These are phyloP conservation scores for Ips typographus DNA, from an alignment of 1,140 invertebrate species.

Conservation along the genomic window DNA sequence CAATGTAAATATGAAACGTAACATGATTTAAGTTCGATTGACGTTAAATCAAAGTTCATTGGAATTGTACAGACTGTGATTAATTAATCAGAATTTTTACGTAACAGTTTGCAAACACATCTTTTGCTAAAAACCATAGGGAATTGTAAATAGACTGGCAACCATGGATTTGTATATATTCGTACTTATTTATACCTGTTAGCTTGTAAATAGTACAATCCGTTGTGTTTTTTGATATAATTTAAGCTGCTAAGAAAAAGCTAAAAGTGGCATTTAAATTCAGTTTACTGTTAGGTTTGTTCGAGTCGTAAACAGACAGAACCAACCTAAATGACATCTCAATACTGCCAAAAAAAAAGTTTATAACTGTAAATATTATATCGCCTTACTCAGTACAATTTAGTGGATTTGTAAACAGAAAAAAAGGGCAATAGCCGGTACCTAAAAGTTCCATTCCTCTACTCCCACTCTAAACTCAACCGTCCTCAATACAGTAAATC, in stretches of 20 bases:
- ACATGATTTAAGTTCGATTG: too few species aligned
- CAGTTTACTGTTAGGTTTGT: conserved; percentile 1
- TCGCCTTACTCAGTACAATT: conserved; percentile 18
- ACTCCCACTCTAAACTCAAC: neutral
- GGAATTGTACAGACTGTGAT: too few species aligned
- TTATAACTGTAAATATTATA: conserved; percentile 19
- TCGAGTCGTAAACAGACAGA: neutral
- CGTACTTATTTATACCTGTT: neutral
- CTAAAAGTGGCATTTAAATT: neutral
- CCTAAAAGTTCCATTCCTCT: neutral
- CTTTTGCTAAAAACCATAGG: too few species aligned
- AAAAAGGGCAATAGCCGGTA: conserved; percentile 6
- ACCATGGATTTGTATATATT: too few species aligned
- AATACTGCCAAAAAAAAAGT: conserved; percentile 10
- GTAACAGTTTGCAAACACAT: too few species aligned
- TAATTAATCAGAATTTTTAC: too few species aligned
- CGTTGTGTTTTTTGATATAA: neutral
- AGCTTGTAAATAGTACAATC: neutral
- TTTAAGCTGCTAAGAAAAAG: neutral
- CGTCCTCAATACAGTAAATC: neutral
- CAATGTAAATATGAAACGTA: neutral
- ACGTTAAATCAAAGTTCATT: too few species aligned
- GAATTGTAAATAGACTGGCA: too few species aligned
- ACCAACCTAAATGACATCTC: neutral
- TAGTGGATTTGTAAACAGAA: neutral